A percentile compares a stretch with the other conserved stretches of the same genome.
These are phyloP conservation scores for Leptoteleia sp. DNA, from an alignment of 1,140 invertebrate species.

Conservation along the genomic window DNA sequence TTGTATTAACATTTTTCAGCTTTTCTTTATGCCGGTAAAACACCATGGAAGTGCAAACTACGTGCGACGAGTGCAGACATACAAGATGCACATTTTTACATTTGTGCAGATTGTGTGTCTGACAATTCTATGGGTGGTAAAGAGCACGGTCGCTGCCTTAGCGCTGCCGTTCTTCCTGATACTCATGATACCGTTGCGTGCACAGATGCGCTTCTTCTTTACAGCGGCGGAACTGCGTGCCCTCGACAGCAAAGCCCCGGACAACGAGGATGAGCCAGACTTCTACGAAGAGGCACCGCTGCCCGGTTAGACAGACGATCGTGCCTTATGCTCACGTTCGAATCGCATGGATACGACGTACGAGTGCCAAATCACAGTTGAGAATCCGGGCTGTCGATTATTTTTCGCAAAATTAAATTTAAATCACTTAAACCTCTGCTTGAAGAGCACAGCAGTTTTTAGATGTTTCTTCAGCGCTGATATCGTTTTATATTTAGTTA, in stretches of 20 bases:
- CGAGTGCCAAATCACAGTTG: constrained; percentile 47
- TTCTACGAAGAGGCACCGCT: constrained; percentile 93
- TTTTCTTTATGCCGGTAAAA: constrained; percentile 96
- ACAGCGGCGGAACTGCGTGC: constrained; percentile 90
- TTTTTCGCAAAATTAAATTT: neutral
- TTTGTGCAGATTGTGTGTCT: constrained; percentile 91
- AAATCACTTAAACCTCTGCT: neutral
- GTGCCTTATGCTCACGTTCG: constrained; percentile 72
- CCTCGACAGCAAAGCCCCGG: constrained; percentile 90
- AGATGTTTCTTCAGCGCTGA: too few species aligned
- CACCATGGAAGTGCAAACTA: constrained; percentile 93
- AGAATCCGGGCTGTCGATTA: neutral
- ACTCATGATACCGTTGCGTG: constrained; percentile 92
- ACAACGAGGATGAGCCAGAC: constrained; percentile 93
- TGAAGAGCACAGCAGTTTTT: too few species aligned
- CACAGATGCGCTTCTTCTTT: constrained; percentile 88
- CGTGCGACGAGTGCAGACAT: constrained; percentile 90
- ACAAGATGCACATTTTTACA: constrained; percentile 96
- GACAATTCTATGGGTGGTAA: constrained; percentile 90
- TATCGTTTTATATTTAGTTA: too few species aligned
- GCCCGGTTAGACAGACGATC: constrained; percentile 84
- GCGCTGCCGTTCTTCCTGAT: constrained; percentile 96
- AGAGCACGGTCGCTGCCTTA: constrained; percentile 92
- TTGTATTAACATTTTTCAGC: constrained; percentile 64
- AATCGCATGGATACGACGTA: constrained; percentile 21